Evolutionary conservation across 2,888 invertebrate genomes (phyloP).

Genomic region (Scaptomyza reducta): DNA sequence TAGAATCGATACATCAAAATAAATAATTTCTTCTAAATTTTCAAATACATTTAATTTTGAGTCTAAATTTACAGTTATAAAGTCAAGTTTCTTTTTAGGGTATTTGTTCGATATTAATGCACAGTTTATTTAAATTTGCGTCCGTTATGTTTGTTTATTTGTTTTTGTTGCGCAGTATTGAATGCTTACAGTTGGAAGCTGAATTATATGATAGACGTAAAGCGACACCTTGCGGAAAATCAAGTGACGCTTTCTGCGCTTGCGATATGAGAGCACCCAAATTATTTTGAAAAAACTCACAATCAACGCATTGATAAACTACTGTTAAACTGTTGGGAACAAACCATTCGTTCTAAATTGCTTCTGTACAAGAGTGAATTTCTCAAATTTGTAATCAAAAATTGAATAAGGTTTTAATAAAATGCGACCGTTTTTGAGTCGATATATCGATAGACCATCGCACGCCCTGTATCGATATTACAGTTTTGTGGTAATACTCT

Average conservation of each 20-base stretch:
- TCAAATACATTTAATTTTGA: neutral
- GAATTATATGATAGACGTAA: neutral
- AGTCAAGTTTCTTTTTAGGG: neutral
- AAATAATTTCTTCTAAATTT: conserved; percentile 7
- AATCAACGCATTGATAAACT: neutral
- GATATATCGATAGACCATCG: conserved; percentile 7
- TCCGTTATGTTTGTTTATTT: neutral
- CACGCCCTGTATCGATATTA: conserved; percentile 14
- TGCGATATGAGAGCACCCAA: neutral
- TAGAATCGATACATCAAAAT: neutral
- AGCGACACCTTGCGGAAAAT: conserved; percentile 13
- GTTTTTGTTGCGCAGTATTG: conserved; percentile 23
- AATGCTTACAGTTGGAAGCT: conserved; percentile 2
- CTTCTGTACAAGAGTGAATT: conserved; percentile 1
- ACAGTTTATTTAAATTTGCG: neutral
- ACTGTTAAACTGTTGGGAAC: neutral
- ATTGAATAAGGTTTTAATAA: conserved; percentile 12
- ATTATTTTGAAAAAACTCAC: neutral
- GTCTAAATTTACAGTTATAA: conserved; percentile 18
- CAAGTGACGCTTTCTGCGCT: neutral
- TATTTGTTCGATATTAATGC: neutral
- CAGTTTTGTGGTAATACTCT: conserved; percentile 22
- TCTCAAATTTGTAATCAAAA: conserved; percentile 5
- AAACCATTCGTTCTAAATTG: conserved; percentile 10
- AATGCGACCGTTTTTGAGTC: conserved; percentile 5